These are phyloP conservation scores for Criorhina ranunculi DNA, from an alignment of 2,888 invertebrate species.

Conservation along the genomic window DNA sequence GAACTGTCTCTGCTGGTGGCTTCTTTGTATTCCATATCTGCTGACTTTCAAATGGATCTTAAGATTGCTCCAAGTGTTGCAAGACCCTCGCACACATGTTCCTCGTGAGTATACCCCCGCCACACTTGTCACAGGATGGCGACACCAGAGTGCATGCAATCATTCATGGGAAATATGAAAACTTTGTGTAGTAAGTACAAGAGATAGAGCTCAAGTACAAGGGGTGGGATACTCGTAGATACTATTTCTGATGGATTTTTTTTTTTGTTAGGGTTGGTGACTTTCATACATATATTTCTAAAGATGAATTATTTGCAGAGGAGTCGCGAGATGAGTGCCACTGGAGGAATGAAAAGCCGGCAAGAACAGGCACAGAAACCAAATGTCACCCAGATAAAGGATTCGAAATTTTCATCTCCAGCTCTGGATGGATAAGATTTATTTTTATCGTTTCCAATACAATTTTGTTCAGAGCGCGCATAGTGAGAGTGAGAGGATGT, in stretches of 20 bases:
- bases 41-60: conserved; percentile 11
- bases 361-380: conserved; percentile 44
- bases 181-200: conserved; percentile 46
- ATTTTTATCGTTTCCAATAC: conserved; percentile 83
- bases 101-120: not conserved
- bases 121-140: conserved; percentile 15
- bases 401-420: conserved; percentile 58
- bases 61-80: conserved; percentile 33
- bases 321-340: conserved; percentile 62
- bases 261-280: conserved; percentile 30
- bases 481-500: conserved; percentile 11
- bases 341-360: conserved; percentile 25
- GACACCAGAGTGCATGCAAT: conserved; percentile 60
- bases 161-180: conserved; percentile 69
- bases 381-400: conserved; percentile 74
- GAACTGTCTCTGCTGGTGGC: conserved; percentile 58
- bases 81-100: conserved; percentile 54
- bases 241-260: conserved; percentile 34
- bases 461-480: conserved; percentile 78
- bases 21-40: conserved; percentile 39
- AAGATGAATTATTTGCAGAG: conserved; percentile 65
- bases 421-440: conserved; percentile 80
- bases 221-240: not conserved
- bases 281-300: conserved; percentile 18
- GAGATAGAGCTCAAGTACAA: conserved; percentile 25